A percentile compares a stretch with the other conserved stretches of the same genome.
Evolutionary conservation across 2,888 invertebrate species (phyloP).

Genomic region (Drosophila helvetica): DNA sequence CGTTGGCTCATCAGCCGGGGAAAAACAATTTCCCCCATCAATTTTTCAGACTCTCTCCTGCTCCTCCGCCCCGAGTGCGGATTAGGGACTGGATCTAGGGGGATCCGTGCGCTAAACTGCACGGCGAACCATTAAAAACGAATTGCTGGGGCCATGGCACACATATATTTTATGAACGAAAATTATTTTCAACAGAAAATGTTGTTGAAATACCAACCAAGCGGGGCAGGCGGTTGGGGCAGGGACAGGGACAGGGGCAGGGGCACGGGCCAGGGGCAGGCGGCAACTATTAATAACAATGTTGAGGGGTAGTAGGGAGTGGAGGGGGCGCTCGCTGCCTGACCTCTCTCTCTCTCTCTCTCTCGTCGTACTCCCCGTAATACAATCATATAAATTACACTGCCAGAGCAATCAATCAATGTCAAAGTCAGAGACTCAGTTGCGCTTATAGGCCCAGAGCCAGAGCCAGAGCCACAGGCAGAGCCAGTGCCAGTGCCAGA

Average conservation of each 20-base stretch:
- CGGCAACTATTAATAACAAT: conserved; percentile 71
- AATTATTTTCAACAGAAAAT: conserved; percentile 63
- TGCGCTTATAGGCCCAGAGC: conserved; percentile 33
- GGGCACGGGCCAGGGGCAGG: conserved; percentile 20
- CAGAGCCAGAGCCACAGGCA: conserved; percentile 38
- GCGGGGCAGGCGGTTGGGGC: too few species aligned
- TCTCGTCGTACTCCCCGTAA: conserved; percentile 52
- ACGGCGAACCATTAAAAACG: conserved; percentile 65
- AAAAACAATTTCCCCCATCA: conserved; percentile 17
- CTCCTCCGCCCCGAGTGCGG: conserved; percentile 14
- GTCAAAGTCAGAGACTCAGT: conserved; percentile 68
- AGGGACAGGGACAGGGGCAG: conserved; percentile 2
- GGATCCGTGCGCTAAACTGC: conserved; percentile 35
- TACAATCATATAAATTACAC: conserved; percentile 79
- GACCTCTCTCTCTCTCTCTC: conserved; percentile 3
- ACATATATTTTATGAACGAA: conserved; percentile 59
- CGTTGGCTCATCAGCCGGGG: conserved; percentile 1
- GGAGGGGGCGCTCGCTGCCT: conserved; percentile 19
- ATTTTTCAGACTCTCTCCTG: conserved; percentile 27
- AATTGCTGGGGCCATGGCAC: conserved; percentile 53
- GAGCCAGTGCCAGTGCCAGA: conserved; percentile 43
- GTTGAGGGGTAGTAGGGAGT: conserved; percentile 15
- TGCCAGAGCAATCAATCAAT: conserved; percentile 74
- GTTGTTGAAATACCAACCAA: conserved; percentile 67
- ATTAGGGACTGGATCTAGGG: conserved; percentile 38